Conservation (phyloP, 2,113 vertebrate genomes). For the Psettodes erumei region DNA sequence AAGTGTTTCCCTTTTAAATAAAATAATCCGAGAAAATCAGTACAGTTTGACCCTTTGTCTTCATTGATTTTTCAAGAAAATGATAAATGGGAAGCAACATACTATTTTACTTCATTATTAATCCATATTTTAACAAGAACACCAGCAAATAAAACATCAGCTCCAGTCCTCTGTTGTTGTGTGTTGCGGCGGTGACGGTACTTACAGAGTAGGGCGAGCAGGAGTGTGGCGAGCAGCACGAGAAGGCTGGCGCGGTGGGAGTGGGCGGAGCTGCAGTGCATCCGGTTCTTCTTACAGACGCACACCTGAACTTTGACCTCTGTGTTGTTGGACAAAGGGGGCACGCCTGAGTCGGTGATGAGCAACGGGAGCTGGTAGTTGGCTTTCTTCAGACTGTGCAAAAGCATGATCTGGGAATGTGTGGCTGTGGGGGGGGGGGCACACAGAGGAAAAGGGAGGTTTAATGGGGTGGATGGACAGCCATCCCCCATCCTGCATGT, state of each 20-base stretch:
- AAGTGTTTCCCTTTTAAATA: not conserved
- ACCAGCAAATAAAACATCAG: not conserved
- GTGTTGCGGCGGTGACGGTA: conserved; percentile 17
- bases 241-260: conserved; percentile 80
- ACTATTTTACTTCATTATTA: not conserved
- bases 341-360: conserved; percentile 95
- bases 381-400: conserved; percentile 94
- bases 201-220: conserved; percentile 73
- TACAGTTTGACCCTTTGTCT: not conserved
- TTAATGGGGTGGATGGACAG: not conserved
- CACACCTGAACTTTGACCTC: conserved; percentile 97
- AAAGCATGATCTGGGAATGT: conserved; percentile 92
- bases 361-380: conserved; percentile 96
- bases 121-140: not conserved
- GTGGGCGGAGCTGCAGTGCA: conserved; percentile 90
- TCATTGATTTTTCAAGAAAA: not conserved
- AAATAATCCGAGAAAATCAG: not conserved
- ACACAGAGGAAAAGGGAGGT: conserved; percentile 7
- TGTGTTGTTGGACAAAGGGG: conserved; percentile 91
- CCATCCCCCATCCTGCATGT: not conserved
- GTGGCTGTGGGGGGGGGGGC: conserved; percentile 80
- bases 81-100: not conserved
- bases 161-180: not conserved
- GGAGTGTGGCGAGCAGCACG: conserved; percentile 76
- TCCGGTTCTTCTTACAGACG: conserved; percentile 95